phyloP scores from a whole-genome alignment of 2,797 vertebrate species.

The Artibeus lituratus region DNA sequence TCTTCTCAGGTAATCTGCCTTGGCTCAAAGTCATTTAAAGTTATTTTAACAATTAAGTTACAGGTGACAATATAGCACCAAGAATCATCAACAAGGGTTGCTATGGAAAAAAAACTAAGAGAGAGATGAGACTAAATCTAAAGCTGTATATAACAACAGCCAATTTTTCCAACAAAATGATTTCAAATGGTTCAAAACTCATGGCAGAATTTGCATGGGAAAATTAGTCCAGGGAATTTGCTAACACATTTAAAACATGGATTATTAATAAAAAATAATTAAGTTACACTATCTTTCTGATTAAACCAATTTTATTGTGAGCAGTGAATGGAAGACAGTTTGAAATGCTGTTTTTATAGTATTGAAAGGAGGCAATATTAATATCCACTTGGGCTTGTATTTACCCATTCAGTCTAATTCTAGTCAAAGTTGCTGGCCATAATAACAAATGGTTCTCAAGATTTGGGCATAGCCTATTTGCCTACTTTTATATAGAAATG shows the following conservation, averaged over 20 bases:
- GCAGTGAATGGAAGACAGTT: conserved; percentile 7
- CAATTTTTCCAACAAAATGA: conserved; percentile 2
- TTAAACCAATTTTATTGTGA: background rate
- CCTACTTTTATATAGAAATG: background rate
- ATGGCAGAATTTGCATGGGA: background rate
- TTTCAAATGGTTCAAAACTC: conserved; percentile 11
- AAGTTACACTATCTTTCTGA: background rate
- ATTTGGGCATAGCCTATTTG: conserved; percentile 8
- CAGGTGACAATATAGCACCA: background rate
- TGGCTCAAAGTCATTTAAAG: background rate
- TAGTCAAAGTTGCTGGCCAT: conserved; percentile 24
- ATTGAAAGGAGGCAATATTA: background rate
- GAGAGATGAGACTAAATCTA: background rate
- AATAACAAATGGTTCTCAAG: conserved; percentile 16
- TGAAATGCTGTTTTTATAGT: conserved; percentile 25
- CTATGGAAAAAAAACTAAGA: background rate
- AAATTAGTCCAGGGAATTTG: conserved; percentile 25
- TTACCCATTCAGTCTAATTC: conserved; percentile 8
- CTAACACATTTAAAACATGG: conserved; percentile 11
- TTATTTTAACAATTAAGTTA: conserved; percentile 19
- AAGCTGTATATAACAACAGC: background rate
- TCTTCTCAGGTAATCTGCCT: background rate
- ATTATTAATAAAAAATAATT: conserved; percentile 41
- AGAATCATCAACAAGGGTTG: background rate
- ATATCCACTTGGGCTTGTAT: background rate